Evolutionary conservation across 2,888 invertebrate genomes (phyloP).

Genomic region (Marronus borbonicus): DNA sequence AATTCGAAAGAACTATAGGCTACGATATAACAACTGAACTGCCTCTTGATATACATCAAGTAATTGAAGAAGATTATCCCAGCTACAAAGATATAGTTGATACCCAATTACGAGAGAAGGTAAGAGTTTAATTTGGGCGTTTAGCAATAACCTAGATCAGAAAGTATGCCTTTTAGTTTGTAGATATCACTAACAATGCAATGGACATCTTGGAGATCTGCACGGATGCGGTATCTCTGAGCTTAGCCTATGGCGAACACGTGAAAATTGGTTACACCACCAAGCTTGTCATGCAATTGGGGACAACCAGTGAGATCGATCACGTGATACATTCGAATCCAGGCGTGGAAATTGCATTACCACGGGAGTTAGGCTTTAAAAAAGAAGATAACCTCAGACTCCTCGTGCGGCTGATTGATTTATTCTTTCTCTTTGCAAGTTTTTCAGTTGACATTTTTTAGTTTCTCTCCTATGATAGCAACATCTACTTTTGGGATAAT

Average conservation of each 20-base stretch:
- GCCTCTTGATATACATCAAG: slow-evolving; percentile 30
- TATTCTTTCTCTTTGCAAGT: neutral
- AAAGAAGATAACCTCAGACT: neutral
- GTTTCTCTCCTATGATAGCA: slow-evolving; percentile 11
- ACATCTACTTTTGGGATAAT: slow-evolving; percentile 33
- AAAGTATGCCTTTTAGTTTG: neutral
- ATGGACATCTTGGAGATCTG: slow-evolving; percentile 12
- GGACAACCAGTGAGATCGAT: slow-evolving; percentile 1
- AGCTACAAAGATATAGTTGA: slow-evolving; percentile 41
- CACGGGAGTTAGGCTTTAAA: slow-evolving; percentile 25
- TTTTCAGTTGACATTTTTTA: neutral
- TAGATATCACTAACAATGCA: slow-evolving; percentile 38
- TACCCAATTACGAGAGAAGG: slow-evolving; percentile 21
- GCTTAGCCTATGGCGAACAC: slow-evolving; percentile 37
- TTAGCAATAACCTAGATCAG: too few species aligned
- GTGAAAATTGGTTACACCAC: slow-evolving; percentile 2
- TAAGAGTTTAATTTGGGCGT: neutral
- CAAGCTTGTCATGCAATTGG: slow-evolving; percentile 31
- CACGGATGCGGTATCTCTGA: slow-evolving; percentile 25
- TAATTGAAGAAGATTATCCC: slow-evolving; percentile 43
- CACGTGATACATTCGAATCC: neutral
- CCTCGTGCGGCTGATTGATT: slow-evolving; percentile 7
- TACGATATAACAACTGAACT: slow-evolving; percentile 17
- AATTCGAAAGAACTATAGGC: slow-evolving; percentile 22
- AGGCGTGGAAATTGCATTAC: slow-evolving; percentile 4